A percentile compares a stretch with the other conserved stretches of the same genome.
phyloP scores from a whole-genome alignment of 2,888 invertebrate genomes.

The Volucella inanis region DNA sequence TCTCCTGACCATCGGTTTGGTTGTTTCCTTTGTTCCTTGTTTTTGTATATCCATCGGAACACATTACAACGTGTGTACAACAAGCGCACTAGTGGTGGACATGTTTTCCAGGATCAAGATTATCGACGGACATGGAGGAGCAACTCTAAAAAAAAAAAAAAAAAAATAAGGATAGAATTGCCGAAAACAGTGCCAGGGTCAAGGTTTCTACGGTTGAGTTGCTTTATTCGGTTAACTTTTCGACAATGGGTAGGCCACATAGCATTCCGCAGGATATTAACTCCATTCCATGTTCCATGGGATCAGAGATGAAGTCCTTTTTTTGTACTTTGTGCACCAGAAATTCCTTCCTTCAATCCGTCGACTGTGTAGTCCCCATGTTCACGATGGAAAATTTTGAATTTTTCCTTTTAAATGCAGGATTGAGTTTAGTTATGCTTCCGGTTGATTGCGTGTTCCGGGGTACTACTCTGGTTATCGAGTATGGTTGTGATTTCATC shows the following conservation, averaged over 20 bases:
- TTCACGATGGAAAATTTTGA: slow-evolving; percentile 40
- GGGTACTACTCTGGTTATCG: not conserved
- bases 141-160: slow-evolving; percentile 7
- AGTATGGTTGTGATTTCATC: slow-evolving; percentile 1
- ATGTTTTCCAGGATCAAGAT: slow-evolving; percentile 67
- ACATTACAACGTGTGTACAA: slow-evolving; percentile 68
- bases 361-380: slow-evolving; percentile 9
- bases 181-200: slow-evolving; percentile 56
- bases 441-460: slow-evolving; percentile 61
- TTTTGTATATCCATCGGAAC: slow-evolving; percentile 47
- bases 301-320: slow-evolving; percentile 58
- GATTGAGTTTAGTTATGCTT: slow-evolving; percentile 68
- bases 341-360: slow-evolving; percentile 53
- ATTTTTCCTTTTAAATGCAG: slow-evolving; percentile 20
- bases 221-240: slow-evolving; percentile 29
- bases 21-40: slow-evolving; percentile 42
- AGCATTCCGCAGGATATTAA: slow-evolving; percentile 75
- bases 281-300: slow-evolving; percentile 63
- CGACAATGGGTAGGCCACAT: slow-evolving; percentile 72
- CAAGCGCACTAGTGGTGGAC: slow-evolving; percentile 55
- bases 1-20: slow-evolving; percentile 52
- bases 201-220: slow-evolving; percentile 66
- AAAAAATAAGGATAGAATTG: not conserved
- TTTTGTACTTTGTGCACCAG: slow-evolving; percentile 18
- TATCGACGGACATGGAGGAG: slow-evolving; percentile 28